phyloP scores from a whole-genome alignment of 2,888 invertebrate genomes.

The Pocota personata region DNA sequence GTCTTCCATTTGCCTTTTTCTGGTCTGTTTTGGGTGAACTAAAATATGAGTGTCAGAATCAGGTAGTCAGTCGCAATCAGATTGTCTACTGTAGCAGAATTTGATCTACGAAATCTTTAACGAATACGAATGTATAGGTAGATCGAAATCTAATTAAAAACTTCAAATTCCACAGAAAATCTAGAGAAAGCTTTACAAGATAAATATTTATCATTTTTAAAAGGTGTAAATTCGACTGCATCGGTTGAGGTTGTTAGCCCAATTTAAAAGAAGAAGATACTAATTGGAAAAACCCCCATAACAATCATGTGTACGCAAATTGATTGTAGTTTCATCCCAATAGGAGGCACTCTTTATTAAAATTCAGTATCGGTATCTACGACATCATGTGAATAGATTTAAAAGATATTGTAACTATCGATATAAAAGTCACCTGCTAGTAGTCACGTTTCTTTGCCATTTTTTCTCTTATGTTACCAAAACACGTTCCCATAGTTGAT shows the following conservation, averaged over 20 bases:
- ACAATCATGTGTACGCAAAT: neutral
- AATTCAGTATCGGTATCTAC: neutral
- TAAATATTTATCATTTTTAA: neutral
- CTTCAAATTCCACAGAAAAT: neutral
- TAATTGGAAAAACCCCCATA: slow-evolving; percentile 11
- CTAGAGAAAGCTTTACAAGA: neutral
- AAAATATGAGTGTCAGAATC: no score
- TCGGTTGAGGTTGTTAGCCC: neutral
- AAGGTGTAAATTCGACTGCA: neutral
- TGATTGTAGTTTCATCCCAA: neutral
- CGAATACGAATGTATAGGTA: neutral
- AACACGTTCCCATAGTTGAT: slow-evolving; percentile 18
- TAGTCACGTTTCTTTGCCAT: slow-evolving; percentile 17
- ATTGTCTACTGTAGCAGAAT: no score
- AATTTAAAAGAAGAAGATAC: neutral
- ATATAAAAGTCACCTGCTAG: slow-evolving; percentile 37
- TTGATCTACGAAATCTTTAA: neutral
- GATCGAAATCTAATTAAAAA: neutral
- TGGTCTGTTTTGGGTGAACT: no score
- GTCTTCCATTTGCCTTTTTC: no score
- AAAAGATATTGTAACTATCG: neutral
- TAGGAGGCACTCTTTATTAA: neutral
- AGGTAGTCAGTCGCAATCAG: no score
- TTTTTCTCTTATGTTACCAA: neutral
- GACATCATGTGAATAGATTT: slow-evolving; percentile 2